Evolutionary conservation across 2,113 vertebrate genomes (phyloP).

Genomic region (Ginglymostoma cirratum): DNA sequence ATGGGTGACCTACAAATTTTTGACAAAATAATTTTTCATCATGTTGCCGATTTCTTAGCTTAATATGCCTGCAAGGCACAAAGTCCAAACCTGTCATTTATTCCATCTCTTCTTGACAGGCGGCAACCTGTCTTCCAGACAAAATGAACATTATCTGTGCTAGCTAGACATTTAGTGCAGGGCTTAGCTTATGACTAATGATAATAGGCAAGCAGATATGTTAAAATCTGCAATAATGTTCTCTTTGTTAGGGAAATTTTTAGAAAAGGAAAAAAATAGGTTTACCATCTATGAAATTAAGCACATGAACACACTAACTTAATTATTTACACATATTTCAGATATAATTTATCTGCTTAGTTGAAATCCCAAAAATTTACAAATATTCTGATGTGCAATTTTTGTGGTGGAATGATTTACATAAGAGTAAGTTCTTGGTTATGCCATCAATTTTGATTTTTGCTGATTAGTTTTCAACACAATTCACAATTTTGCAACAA

Average conservation of each 20-base stretch:
- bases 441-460: background rate
- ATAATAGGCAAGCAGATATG: conserved; percentile 85
- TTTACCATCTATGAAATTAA: conserved; percentile 32
- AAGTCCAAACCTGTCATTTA: conserved; percentile 96
- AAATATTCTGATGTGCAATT: background rate
- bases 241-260: conserved; percentile 80
- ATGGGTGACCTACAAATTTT: conserved; percentile 90
- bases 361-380: conserved; percentile 17
- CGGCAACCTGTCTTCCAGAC: conserved; percentile 94
- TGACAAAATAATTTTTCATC: conserved; percentile 99
- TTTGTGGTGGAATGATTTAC: background rate
- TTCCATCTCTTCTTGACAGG: conserved; percentile 92
- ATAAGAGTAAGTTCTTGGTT: background rate
- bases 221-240: conserved; percentile 83
- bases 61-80: conserved; percentile 94
- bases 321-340: background rate
- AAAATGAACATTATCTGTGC: conserved; percentile 95
- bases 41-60: conserved; percentile 88
- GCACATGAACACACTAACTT: background rate
- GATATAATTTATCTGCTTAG: background rate
- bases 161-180: conserved; percentile 83
- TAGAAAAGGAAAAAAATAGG: conserved; percentile 57
- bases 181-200: conserved; percentile 84
- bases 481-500: conserved; percentile 6
- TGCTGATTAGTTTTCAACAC: background rate